These are phyloP conservation scores for Gambusia yucatana DNA, from an alignment of 2,797 vertebrate genomes.

Conservation along the genomic window DNA sequence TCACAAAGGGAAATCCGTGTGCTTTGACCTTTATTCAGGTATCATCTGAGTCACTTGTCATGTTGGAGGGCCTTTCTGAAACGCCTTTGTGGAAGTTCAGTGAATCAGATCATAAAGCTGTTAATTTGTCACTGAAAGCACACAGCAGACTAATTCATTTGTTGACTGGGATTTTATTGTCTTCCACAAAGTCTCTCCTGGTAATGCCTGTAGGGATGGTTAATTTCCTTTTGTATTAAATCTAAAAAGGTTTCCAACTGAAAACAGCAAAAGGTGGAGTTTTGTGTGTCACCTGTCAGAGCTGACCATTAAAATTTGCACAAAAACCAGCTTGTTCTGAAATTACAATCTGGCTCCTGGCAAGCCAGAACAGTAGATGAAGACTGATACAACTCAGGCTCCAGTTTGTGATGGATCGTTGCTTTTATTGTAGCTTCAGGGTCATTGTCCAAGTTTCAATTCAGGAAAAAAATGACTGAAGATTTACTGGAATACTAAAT, in stretches of 20 bases:
- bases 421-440: background rate
- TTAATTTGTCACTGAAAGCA: background rate
- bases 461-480: background rate
- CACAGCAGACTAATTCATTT: background rate
- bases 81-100: background rate
- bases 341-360: background rate
- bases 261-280: background rate
- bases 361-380: background rate
- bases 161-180: background rate
- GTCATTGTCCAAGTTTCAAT: background rate
- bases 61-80: background rate
- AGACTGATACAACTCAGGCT: background rate
- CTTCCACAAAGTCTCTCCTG: background rate
- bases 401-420: background rate
- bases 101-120: background rate
- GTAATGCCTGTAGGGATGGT: background rate
- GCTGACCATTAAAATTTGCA: background rate
- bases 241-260: background rate
- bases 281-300: background rate
- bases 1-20: background rate
- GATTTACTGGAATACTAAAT: background rate
- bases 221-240: background rate
- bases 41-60: background rate
- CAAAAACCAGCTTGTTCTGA: background rate
- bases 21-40: constrained; percentile 30